These are phyloP conservation scores for Crenichthys baileyi DNA, from an alignment of 2,797 vertebrate species.

Conservation along the genomic window DNA sequence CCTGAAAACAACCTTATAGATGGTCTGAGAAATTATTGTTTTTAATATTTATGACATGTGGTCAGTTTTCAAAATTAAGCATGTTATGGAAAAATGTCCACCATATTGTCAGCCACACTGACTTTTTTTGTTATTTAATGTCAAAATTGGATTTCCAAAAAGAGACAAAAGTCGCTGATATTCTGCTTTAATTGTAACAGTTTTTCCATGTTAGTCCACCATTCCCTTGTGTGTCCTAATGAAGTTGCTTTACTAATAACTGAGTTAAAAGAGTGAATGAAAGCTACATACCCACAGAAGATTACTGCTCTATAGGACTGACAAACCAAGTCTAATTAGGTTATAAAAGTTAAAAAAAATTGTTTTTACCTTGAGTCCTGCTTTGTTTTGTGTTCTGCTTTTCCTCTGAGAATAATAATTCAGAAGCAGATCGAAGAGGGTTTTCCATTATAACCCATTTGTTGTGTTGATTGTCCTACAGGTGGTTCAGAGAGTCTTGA, in stretches of 20 bases:
- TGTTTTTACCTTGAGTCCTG: background rate
- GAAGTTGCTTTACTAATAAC: background rate
- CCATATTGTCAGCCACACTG: background rate
- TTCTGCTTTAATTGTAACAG: background rate
- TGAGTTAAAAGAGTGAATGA: background rate
- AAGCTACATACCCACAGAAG: background rate
- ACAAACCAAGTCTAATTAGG: constrained; percentile 13
- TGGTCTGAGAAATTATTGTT: background rate
- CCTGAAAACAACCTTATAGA: background rate
- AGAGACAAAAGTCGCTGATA: background rate
- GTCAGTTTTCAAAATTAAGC: background rate
- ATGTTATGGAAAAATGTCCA: background rate
- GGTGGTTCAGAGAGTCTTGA: constrained; percentile 88
- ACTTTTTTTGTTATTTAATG: background rate
- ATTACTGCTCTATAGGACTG: background rate
- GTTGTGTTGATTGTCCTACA: constrained; percentile 54
- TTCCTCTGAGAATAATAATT: background rate
- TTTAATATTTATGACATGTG: no score
- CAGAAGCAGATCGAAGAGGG: background rate
- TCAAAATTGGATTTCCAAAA: background rate
- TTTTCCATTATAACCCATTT: constrained; percentile 6
- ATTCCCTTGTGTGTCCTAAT: background rate
- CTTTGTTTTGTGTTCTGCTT: background rate
- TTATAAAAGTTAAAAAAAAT: background rate
- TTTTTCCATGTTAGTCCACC: background rate